These are phyloP conservation scores for Leptinotarsa tumamoca DNA, from an alignment of 2,888 invertebrate species.

Conservation along the genomic window DNA sequence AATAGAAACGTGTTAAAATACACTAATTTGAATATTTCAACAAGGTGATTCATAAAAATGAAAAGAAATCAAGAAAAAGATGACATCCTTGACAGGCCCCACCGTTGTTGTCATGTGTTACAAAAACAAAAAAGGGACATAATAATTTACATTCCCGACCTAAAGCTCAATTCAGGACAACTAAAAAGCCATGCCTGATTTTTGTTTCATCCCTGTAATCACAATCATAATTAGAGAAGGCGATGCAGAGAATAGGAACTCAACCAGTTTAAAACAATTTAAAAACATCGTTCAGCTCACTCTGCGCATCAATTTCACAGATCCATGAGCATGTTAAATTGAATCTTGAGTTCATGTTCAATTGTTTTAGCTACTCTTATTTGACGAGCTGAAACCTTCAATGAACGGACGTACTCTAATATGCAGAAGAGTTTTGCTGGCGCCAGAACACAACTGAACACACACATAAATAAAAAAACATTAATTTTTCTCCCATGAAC, in stretches of 20 bases:
- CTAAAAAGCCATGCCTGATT: not conserved
- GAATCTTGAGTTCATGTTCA: conserved; percentile 60
- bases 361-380: conserved; percentile 61
- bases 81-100: too few species aligned
- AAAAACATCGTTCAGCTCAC: conserved; percentile 9
- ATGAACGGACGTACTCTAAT: not conserved
- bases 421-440: conserved; percentile 15
- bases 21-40: too few species aligned
- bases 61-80: too few species aligned
- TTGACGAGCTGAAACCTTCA: conserved; percentile 57
- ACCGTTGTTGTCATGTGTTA: too few species aligned
- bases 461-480: not conserved
- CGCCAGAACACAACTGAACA: not conserved
- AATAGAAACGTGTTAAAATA: too few species aligned
- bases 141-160: too few species aligned
- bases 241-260: not conserved
- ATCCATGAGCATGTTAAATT: conserved; percentile 48
- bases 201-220: not conserved
- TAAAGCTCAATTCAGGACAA: too few species aligned
- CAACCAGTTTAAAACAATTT: not conserved
- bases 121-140: too few species aligned
- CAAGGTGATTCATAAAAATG: too few species aligned
- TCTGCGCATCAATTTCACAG: conserved; percentile 29
- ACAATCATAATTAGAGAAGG: too few species aligned
- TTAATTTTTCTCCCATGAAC: not conserved